Base-by-base conservation (phyloP, 2,113 vertebrate species). In the Odontesthes bonariensis region DNA sequence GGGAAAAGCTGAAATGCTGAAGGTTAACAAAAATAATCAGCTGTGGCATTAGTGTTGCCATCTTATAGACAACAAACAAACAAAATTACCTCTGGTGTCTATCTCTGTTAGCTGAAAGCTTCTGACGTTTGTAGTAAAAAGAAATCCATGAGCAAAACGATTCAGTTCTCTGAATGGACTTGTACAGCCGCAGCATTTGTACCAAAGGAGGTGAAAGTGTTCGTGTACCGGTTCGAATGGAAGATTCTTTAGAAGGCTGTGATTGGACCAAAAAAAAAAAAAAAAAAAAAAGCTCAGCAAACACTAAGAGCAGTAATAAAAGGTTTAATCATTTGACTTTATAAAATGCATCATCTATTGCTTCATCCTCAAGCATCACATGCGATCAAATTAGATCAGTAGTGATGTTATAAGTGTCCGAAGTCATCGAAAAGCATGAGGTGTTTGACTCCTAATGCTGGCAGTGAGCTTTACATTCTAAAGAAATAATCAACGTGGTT, bases 331-430 rank as follows among this genome's bases (percentile, higher is more conserved):
- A 16, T 71, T n/a, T 27, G 42, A 63, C n/a, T 55, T 27, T 32
- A 61, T 42, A 11, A 54, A 58, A 54, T 63, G 7, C 32, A 44
- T 47, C 13, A 32, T 83, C 70, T 65, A 75, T 81, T 72, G 32
- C 42, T 75, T 40, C 19, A 38, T 60, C 10, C 55, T 33, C 54
- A 12, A 1, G 19, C 23, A 66, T 58, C 44, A 78, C 68, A 67
- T 33, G 61, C 2, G 35, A 38, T 38, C 12, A 65, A 56, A 38
- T 47, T 4, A 0, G 46, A 49, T 74, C 13, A 68, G 20, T 22
- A 58, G n/a, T 3, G 14, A 38, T 8, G 9, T 67, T 40, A 49
- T 20, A 44, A 70, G 59, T 47, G 59, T 17, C 52, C 20, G 54
- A 52, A 62, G 7, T 61, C 20, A 72, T 22, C 42, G 14, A 27